Base-by-base conservation (phyloP, 2,888 invertebrate species). In the Cecidostiba fungosa region DNA sequence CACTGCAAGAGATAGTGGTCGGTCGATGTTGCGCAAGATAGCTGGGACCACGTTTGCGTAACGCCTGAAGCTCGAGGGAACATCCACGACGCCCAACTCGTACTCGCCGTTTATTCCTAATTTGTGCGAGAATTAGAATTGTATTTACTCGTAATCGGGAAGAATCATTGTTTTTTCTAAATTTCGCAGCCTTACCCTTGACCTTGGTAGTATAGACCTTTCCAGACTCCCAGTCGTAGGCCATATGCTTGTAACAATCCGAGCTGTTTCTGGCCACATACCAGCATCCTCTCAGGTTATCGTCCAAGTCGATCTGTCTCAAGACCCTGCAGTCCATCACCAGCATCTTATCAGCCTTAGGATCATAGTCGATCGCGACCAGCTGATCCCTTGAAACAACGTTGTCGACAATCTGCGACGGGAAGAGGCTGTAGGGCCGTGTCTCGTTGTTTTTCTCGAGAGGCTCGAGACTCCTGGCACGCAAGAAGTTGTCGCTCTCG, bases 241-340 rank as follows among this genome's bases (percentile, higher is more conserved):
- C 81, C 62, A 81, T 10, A 16, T 81, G n/a, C n/a, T 43, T 73
- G 14, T 73, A 81, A 19, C 81, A 81, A 14, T 81, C 81, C 8
- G 72, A 74, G 19, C 10, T 26, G 29, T 43, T 62, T 43, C 81
- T 81, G 8, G 26, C 39, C 14, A 74, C 36, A 14, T 29, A n/a
- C 81, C 81, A 81, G 29, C 73, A 81, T 26, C 81, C 81, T 10
- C 59, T 73, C 4, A 81, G 23, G 19, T 73, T 62, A 0, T 39
- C 43, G 19, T 81, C 81, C 8, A 81, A 29, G 6, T 81, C 73
- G 1, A 81, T 54, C 23, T 59, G 81, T 29, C 32, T 26, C n/a
- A 73, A 19, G 26, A 29, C 36, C 1, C 62, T 36, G 36, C 81
- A 81, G 19, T 73, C 73, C 73, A 73, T 26, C 10, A 59, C 59